Percentiles rank a stretch among this genome's conserved stretches.
Evolutionary conservation across 2,888 invertebrate species (phyloP).

Genomic region (Uropetala carovei): DNA sequence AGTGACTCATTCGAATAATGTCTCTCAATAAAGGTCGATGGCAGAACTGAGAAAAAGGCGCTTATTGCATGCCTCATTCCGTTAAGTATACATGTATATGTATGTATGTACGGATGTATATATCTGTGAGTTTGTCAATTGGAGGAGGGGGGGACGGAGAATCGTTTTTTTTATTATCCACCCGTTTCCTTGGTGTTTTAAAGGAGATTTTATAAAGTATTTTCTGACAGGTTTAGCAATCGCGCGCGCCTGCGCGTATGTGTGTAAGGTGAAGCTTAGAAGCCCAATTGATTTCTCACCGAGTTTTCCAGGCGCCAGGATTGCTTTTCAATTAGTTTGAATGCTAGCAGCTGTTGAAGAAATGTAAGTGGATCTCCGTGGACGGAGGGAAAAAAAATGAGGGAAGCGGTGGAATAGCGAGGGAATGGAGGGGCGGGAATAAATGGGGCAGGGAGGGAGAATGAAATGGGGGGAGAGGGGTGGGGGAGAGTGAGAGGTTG

Average conservation of each 20-base stretch:
- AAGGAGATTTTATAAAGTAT: no score
- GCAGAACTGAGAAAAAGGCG: no score
- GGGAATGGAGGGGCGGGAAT: neutral
- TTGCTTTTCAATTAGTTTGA: conserved; percentile 61
- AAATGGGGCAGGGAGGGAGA: neutral
- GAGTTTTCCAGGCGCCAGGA: neutral
- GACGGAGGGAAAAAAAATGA: neutral
- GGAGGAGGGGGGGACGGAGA: no score
- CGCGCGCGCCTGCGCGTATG: neutral
- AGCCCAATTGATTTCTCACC: neutral
- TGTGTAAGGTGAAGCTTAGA: neutral
- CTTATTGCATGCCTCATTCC: no score
- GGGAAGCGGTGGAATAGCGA: neutral
- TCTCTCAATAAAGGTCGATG: no score
- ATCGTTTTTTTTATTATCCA: no score
- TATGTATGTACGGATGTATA: no score
- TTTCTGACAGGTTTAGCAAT: no score
- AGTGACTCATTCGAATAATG: no score
- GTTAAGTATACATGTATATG: no score
- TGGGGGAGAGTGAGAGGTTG: neutral
- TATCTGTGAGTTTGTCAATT: no score
- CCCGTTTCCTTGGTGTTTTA: neutral
- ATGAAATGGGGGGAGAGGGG: neutral
- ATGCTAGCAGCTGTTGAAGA: conserved; percentile 56
- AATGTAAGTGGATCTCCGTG: conserved; percentile 15